Evolutionary conservation across 2,797 vertebrate genomes (phyloP).

Genomic region (Halcyon leucocephala): DNA sequence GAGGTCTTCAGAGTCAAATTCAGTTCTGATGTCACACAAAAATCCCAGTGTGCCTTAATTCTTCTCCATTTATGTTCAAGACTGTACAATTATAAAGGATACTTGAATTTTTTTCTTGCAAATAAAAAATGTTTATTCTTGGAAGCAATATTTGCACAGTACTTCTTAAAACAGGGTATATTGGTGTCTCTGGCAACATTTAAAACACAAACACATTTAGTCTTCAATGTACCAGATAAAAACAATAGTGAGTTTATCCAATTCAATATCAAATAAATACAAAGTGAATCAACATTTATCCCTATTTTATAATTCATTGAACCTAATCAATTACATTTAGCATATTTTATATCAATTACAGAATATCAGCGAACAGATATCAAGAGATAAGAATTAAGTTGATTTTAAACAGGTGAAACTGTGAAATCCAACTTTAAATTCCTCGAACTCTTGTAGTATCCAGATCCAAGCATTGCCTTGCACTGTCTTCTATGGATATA

Average conservation of each 20-base stretch:
- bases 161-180: neutral
- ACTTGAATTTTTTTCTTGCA: neutral
- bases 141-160: neutral
- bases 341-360: neutral
- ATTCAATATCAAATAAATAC: neutral
- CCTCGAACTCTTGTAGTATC: neutral
- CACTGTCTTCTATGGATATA: neutral
- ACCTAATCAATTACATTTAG: neutral
- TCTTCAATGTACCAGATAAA: neutral
- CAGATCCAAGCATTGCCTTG: neutral
- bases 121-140: neutral
- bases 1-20: neutral
- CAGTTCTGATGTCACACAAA: neutral
- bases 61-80: neutral
- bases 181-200: constrained; percentile 17
- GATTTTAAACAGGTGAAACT: neutral
- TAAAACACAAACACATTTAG: neutral
- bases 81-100: neutral
- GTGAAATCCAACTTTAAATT: neutral
- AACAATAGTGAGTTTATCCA: neutral
- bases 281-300: neutral
- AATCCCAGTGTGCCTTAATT: neutral
- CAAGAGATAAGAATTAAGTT: neutral
- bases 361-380: neutral
- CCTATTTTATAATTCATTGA: neutral